Evolutionary conservation across 1,140 invertebrate genomes (phyloP), one percentile per base, ranked within the genome.

Genomic region (Pseudomyrmex dendroicus): DNA sequence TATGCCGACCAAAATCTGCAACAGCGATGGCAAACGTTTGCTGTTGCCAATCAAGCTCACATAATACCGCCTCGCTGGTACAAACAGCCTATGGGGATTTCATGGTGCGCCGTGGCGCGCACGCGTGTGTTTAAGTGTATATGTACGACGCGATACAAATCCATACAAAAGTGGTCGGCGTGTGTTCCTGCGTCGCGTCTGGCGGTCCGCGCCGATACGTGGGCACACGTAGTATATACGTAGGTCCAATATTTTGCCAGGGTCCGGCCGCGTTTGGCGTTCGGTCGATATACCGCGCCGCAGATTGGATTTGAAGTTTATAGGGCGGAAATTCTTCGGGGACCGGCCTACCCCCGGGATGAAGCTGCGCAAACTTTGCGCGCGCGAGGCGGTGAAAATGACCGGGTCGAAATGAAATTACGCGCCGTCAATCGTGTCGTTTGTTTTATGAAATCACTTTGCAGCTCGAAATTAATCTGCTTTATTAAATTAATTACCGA

Each of bases 231-330:
- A n/a, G 44, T 52, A 48, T 57, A 57, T 57, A 73, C 50, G 72
- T 57, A 87, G 64, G 67, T 88, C 91, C 91, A 94, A 94, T 93
- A 92, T 93, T 93, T 93, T 93, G 82, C 88, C 90, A 93, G 91
- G 90, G 84, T 89, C 91, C 89, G 90, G 86, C 91, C 87, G 90
- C 92, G 91, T 93, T 93, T 93, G 89, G 84, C 82, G 76, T 88
- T 86, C 84, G 89, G 86, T 89, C 89, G 92, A 92, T 91, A 93
- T 92, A 92, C 89, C 90, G 76, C 54, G 91, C 91, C 91, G 91
- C 92, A 93, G 92, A 94, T 94, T 93, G 92, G 93, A 94, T 94
- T 94, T 93, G 90, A 92, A 93, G 91, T 93, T 94, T 93, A 94
- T 93, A 92, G 93, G 91, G 93, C 91, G 92, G 93, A 94, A 94